Percentiles rank a stretch among this genome's conserved stretches.
phyloP scores from a whole-genome alignment of 2,113 vertebrate genomes.

The Phodopus roborovskii region DNA sequence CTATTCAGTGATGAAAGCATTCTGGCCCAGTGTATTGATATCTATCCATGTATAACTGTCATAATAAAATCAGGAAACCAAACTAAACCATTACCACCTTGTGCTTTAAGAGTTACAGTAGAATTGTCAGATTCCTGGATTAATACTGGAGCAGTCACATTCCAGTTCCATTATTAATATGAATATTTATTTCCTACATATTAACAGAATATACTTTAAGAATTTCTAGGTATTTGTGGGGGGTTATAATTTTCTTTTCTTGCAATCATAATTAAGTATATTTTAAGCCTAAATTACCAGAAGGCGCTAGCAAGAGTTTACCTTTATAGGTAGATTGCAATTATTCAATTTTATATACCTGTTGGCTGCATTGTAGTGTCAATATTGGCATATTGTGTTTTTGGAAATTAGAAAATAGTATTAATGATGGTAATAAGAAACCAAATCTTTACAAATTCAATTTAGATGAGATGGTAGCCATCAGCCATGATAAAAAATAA shows the following conservation, averaged over 20 bases:
- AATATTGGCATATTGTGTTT: neutral
- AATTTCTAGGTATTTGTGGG: slow-evolving; percentile 68
- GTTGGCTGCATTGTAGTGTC: neutral
- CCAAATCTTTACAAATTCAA: slow-evolving; percentile 16
- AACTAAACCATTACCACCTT: neutral
- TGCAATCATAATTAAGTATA: slow-evolving; percentile 68
- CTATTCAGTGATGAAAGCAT: neutral
- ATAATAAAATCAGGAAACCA: neutral
- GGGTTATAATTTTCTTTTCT: slow-evolving; percentile 69
- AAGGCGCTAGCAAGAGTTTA: slow-evolving; percentile 49
- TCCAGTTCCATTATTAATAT: neutral
- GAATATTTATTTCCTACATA: neutral
- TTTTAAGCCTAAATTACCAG: slow-evolving; percentile 61
- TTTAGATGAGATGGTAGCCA: neutral
- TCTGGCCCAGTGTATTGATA: neutral
- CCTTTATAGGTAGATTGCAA: neutral
- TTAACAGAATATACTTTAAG: slow-evolving; percentile 57
- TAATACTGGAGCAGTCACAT: neutral
- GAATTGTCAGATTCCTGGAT: neutral
- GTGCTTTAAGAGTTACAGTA: neutral
- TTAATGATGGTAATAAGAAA: neutral
- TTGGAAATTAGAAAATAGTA: slow-evolving; percentile 26
- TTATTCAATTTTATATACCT: neutral
- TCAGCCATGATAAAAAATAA: neutral
- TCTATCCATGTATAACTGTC: neutral